Percentiles rank a stretch among this genome's conserved stretches.
Evolutionary conservation across 2,113 vertebrate species (phyloP).

Genomic region (Thermophis baileyi): DNA sequence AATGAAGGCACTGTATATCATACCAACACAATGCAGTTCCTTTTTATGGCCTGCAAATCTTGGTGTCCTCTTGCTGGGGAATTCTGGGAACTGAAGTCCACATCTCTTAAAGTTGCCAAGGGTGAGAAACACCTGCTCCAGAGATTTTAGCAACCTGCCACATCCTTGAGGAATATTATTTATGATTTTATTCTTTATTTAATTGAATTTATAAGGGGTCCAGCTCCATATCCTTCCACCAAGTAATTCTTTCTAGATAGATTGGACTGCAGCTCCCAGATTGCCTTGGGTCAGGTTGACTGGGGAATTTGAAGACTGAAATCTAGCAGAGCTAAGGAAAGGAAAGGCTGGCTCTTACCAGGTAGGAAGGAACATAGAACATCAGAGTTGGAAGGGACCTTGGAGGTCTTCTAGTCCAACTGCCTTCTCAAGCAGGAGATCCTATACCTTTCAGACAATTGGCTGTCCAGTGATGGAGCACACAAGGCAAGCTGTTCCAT

Average conservation of each 20-base stretch:
- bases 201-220: not conserved
- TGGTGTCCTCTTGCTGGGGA: not conserved
- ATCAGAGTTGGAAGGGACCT: too few species aligned
- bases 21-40: not conserved
- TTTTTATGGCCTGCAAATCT: not conserved
- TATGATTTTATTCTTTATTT: not conserved
- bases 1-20: not conserved
- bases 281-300: not conserved
- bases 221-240: not conserved
- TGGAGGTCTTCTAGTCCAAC: too few species aligned
- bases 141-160: not conserved
- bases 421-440: too few species aligned
- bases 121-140: not conserved
- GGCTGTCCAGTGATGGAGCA: too few species aligned
- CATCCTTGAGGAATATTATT: not conserved
- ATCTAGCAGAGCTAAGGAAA: not conserved
- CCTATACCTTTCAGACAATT: too few species aligned
- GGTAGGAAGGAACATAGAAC: not conserved
- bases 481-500: too few species aligned
- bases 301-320: not conserved
- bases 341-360: not conserved
- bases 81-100: not conserved
- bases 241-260: not conserved
- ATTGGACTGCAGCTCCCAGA: not conserved
- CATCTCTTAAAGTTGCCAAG: not conserved